Evolutionary conservation across 2,888 invertebrate species (phyloP).

Genomic region (Operophtera brumata): DNA sequence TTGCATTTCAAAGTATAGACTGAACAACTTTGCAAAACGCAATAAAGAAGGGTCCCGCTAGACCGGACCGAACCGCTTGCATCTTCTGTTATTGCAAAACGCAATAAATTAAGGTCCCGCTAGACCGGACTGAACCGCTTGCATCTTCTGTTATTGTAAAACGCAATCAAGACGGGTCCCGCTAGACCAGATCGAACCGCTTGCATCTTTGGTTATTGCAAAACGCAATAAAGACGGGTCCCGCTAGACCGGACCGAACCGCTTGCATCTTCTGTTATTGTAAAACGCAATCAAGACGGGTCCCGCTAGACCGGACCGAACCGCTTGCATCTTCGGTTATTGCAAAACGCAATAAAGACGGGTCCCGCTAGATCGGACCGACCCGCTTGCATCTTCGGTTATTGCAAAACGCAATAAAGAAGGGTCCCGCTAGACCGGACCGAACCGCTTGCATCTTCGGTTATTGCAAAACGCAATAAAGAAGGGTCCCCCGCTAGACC

Average conservation of each 20-base stretch:
- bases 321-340: background rate
- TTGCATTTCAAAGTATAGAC: constrained; percentile 53
- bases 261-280: background rate
- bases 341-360: background rate
- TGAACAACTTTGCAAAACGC: constrained; percentile 31
- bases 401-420: constrained; percentile 4
- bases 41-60: background rate
- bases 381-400: background rate
- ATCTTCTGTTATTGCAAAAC: constrained; percentile 1
- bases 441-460: too few relatives aligned
- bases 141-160: constrained; percentile 1
- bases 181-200: background rate
- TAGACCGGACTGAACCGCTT: background rate
- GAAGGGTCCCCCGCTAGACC: background rate
- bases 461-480: constrained; percentile 5
- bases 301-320: background rate
- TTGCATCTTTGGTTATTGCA: constrained; percentile 1
- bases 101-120: background rate
- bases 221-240: background rate
- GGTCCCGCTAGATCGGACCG: background rate
- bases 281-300: background rate
- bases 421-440: background rate
- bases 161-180: background rate
- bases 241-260: background rate
- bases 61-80: background rate